Evolutionary conservation across 2,888 invertebrate genomes (phyloP).

Genomic region (Cephonodes hylas): DNA sequence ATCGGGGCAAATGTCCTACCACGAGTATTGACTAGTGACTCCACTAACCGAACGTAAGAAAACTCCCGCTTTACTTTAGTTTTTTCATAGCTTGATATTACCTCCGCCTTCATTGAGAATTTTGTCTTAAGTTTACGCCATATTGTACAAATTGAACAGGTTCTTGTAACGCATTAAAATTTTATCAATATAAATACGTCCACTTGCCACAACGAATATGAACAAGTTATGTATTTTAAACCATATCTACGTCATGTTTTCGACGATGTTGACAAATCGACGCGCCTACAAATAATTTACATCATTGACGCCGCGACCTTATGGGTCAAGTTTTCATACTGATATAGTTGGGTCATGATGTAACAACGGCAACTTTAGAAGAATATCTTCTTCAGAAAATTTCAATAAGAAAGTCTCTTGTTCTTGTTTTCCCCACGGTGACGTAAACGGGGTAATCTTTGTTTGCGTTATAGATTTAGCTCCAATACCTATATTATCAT

Average conservation of each 20-base stretch:
- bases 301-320: conserved; percentile 53
- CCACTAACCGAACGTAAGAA: too few species aligned
- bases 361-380: conserved; percentile 29
- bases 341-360: conserved; percentile 48
- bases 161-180: too few species aligned
- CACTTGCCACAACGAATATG: not conserved
- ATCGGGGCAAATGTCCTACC: too few species aligned
- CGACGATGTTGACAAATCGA: conserved; percentile 29
- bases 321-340: conserved; percentile 56
- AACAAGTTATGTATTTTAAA: not conserved
- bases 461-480: not conserved
- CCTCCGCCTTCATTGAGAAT: too few species aligned
- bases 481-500: not conserved
- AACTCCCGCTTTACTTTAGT: too few species aligned
- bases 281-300: conserved; percentile 62
- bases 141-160: too few species aligned
- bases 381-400: too few species aligned
- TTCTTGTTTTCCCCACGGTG: not conserved
- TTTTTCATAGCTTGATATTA: too few species aligned
- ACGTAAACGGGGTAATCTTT: not conserved
- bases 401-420: not conserved
- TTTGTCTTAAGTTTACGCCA: too few species aligned
- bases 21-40: too few species aligned
- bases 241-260: not conserved
- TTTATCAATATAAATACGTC: too few species aligned